Conservation (phyloP, 2,888 invertebrate species). For the Spatulosminthurus flaviceps region DNA sequence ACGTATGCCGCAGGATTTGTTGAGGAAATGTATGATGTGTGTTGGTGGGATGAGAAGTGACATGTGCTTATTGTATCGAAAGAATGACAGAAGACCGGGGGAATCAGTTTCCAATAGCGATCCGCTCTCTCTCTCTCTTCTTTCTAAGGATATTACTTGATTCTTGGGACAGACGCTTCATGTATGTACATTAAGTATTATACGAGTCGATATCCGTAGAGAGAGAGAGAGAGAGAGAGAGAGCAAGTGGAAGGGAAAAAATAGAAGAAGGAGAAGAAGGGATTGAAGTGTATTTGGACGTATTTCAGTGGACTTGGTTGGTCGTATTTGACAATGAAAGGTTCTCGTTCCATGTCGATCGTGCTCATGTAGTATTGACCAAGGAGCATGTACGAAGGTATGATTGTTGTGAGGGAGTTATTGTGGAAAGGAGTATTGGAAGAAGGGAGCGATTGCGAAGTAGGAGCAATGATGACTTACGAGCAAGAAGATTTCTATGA, state of each 20-base stretch:
- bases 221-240: too few relatives aligned
- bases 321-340: slow-evolving; percentile 22
- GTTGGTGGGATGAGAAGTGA: slow-evolving; percentile 51
- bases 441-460: slow-evolving; percentile 11
- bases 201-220: background rate
- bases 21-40: slow-evolving; percentile 52
- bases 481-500: slow-evolving; percentile 39
- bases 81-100: slow-evolving; percentile 38
- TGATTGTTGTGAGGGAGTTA: too few relatives aligned
- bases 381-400: background rate
- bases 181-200: background rate
- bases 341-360: slow-evolving; percentile 9
- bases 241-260: background rate
- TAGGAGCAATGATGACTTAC: slow-evolving; percentile 29
- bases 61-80: slow-evolving; percentile 50
- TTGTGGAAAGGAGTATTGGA: background rate
- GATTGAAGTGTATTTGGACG: background rate
- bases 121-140: slow-evolving; percentile 15
- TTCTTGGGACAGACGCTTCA: background rate
- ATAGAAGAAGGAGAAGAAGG: slow-evolving; percentile 12
- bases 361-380: background rate
- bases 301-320: background rate
- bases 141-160: background rate
- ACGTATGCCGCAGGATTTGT: slow-evolving; percentile 29
- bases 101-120: slow-evolving; percentile 39